Percentiles rank a stretch among this genome's conserved stretches.
phyloP scores from a whole-genome alignment of 2,113 vertebrate genomes.

The Trichomycterus rosablanca region DNA sequence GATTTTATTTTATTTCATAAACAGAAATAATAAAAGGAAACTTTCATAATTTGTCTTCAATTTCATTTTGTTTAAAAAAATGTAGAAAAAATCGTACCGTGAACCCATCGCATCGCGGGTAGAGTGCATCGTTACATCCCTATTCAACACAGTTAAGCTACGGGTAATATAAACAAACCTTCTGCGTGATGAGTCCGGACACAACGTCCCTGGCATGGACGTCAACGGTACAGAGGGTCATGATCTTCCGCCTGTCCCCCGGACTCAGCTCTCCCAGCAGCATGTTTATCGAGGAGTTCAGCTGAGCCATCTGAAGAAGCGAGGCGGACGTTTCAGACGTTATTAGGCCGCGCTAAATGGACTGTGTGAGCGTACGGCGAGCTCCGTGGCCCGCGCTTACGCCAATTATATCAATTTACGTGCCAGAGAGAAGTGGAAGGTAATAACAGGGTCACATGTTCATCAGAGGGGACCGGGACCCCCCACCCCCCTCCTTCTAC shows the following conservation, averaged over 20 bases:
- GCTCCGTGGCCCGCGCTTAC: constrained; percentile 45
- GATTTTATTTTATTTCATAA: too few relatives aligned
- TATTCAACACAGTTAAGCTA: too few relatives aligned
- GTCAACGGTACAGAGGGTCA: constrained; percentile 75
- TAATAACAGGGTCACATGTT: constrained; percentile 48
- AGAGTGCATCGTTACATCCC: too few relatives aligned
- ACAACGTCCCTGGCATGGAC: constrained; percentile 75
- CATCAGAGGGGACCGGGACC: constrained; percentile 36
- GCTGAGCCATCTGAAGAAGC: constrained; percentile 65
- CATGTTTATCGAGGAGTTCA: constrained; percentile 73
- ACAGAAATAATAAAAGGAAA: too few relatives aligned
- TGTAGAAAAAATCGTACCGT: too few relatives aligned
- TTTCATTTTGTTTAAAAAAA: too few relatives aligned
- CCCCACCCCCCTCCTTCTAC: too few relatives aligned
- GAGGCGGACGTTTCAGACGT: constrained; percentile 34
- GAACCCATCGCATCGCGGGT: too few relatives aligned
- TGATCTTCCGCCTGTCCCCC: constrained; percentile 76
- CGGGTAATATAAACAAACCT: constrained; percentile 53
- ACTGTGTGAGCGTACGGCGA: constrained; percentile 37
- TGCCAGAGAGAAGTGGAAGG: constrained; percentile 45
- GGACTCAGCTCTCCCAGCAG: constrained; percentile 72
- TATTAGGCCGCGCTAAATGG: constrained; percentile 38
- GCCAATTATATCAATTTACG: constrained; percentile 50
- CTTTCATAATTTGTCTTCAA: too few relatives aligned
- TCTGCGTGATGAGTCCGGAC: constrained; percentile 71